phyloP scores from a whole-genome alignment of 2,888 invertebrate species.

The Meghimatium bilineatum region DNA sequence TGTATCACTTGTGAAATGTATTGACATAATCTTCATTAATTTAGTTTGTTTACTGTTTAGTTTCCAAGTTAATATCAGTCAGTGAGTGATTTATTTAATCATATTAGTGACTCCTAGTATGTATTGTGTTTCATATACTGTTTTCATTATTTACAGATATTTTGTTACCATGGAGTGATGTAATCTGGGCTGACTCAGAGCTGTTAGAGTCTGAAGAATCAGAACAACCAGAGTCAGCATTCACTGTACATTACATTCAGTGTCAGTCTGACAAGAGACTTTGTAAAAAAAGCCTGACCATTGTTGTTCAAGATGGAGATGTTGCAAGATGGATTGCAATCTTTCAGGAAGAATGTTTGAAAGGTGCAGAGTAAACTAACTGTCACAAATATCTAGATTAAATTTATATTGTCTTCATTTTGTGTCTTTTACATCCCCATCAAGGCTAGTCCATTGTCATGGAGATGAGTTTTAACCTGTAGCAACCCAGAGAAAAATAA shows the following conservation, averaged over 20 bases:
- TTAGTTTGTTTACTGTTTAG: neutral
- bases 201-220: neutral
- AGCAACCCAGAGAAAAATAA: too few species aligned
- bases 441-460: too few species aligned
- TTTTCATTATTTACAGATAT: neutral
- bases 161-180: constrained; percentile 13
- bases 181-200: constrained; percentile 10
- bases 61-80: neutral
- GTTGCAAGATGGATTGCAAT: constrained; percentile 10
- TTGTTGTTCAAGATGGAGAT: constrained; percentile 10
- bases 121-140: too few species aligned
- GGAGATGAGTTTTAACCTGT: too few species aligned
- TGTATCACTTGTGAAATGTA: neutral
- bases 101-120: neutral
- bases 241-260: constrained; percentile 20
- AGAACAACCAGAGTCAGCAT: constrained; percentile 5
- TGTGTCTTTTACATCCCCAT: too few species aligned
- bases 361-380: constrained; percentile 4
- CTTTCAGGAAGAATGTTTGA: constrained; percentile 23
- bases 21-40: neutral
- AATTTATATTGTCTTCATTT: too few species aligned
- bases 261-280: constrained; percentile 2
- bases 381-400: neutral
- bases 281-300: neutral
- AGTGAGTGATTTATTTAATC: neutral